Conservation (phyloP, 1,140 invertebrate species). For the Aplysia californica region DNA sequence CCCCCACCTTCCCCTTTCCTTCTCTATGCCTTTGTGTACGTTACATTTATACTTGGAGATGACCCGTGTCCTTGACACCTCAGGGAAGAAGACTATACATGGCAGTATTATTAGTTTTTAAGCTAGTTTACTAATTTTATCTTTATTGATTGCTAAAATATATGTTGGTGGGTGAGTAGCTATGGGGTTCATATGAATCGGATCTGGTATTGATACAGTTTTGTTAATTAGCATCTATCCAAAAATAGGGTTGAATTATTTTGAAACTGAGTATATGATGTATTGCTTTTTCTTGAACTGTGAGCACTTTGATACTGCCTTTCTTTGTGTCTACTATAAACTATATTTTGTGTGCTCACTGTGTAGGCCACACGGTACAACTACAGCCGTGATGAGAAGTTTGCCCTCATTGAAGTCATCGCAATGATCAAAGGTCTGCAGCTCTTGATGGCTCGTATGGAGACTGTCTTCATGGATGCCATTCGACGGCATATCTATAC, state of each 20-base stretch:
- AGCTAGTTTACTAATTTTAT: too few relatives aligned
- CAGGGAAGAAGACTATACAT: too few relatives aligned
- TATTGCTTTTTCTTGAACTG: neutral
- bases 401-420: conserved; percentile 97
- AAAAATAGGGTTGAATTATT: neutral
- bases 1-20: neutral
- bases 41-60: too few relatives aligned
- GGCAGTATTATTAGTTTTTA: too few relatives aligned
- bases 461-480: conserved; percentile 96
- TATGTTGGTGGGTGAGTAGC: too few relatives aligned
- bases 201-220: neutral
- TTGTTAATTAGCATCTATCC: neutral
- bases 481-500: conserved; percentile 95
- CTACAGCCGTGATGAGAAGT: conserved; percentile 97
- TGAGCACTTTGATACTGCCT: neutral
- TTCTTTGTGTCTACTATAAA: neutral
- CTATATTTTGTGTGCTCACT: too few relatives aligned
- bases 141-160: too few relatives aligned
- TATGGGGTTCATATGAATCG: neutral
- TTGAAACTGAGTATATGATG: neutral
- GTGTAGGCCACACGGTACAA: conserved; percentile 93
- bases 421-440: conserved; percentile 99
- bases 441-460: conserved; percentile 95
- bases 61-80: too few relatives aligned
- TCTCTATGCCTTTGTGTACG: too few relatives aligned